Evolutionary conservation across 2,888 invertebrate species (phyloP).

Genomic region (Apoda limacodes): DNA sequence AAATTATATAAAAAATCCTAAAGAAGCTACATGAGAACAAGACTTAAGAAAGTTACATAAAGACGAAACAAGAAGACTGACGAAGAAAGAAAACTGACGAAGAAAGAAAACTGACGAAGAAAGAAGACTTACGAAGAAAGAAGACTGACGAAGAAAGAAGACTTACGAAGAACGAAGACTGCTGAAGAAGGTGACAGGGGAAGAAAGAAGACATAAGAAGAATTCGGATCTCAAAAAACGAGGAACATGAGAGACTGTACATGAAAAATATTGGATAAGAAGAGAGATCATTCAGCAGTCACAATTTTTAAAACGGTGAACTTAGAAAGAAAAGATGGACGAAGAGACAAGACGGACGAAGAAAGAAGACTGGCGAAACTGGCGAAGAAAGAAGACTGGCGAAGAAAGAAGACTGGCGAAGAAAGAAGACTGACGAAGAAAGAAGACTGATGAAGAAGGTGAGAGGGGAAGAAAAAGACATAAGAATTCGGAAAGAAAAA

Average conservation of each 20-base stretch:
- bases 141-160: constrained; percentile 9
- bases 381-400: constrained; percentile 3
- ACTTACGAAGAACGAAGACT: constrained; percentile 10
- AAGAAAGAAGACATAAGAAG: background rate
- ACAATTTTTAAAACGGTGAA: too few relatives aligned
- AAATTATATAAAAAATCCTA: constrained; percentile 5
- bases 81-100: constrained; percentile 3
- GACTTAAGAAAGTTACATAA: constrained; percentile 2
- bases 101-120: constrained; percentile 13
- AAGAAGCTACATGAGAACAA: background rate
- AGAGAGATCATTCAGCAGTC: too few relatives aligned
- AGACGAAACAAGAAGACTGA: constrained; percentile 2
- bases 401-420: constrained; percentile 8
- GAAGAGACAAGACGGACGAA: background rate
- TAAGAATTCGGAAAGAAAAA: constrained; percentile 1
- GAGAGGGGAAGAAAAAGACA: constrained; percentile 1
- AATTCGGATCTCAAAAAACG: constrained; percentile 11
- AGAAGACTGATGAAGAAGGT: constrained; percentile 10
- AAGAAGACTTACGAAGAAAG: constrained; percentile 7
- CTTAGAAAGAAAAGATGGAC: background rate
- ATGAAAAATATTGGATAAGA: constrained; percentile 13
- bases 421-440: constrained; percentile 6
- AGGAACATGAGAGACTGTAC: constrained; percentile 4
- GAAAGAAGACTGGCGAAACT: background rate
- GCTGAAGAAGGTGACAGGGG: constrained; percentile 6